phyloP scores from a whole-genome alignment of 2,888 invertebrate genomes.

The Eustalomyia histrio region DNA sequence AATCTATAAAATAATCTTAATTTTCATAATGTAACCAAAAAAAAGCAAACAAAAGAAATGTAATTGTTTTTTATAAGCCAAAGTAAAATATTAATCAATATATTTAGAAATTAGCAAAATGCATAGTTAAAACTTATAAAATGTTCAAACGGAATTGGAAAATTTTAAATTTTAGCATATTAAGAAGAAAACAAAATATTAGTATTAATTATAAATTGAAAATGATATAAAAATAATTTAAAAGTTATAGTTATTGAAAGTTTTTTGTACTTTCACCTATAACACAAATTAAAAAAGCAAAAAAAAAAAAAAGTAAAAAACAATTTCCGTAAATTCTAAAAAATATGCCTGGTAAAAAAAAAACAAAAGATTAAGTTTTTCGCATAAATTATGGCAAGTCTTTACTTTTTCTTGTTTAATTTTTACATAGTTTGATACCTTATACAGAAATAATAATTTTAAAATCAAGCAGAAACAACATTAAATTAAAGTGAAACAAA shows the following conservation, averaged over 20 bases:
- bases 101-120: conserved; percentile 2
- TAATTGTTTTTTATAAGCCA: conserved; percentile 35
- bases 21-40: not conserved
- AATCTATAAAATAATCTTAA: not conserved
- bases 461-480: too few species aligned
- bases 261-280: conserved; percentile 7
- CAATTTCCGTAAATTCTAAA: too few species aligned
- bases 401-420: too few species aligned
- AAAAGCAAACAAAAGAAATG: not conserved
- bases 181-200: not conserved
- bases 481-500: too few species aligned
- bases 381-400: too few species aligned
- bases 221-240: not conserved
- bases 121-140: conserved; percentile 42
- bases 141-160: conserved; percentile 62
- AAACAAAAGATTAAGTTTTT: too few species aligned
- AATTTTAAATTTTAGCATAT: conserved; percentile 42
- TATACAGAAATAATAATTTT: too few species aligned
- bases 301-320: not conserved
- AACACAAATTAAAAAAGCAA: not conserved
- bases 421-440: too few species aligned
- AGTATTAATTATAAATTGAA: conserved; percentile 1
- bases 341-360: too few species aligned
- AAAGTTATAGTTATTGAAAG: not conserved
- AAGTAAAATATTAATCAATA: not conserved